Base-by-base conservation (phyloP, 2,888 invertebrate species). In the Sepioteuthis lessoniana region DNA sequence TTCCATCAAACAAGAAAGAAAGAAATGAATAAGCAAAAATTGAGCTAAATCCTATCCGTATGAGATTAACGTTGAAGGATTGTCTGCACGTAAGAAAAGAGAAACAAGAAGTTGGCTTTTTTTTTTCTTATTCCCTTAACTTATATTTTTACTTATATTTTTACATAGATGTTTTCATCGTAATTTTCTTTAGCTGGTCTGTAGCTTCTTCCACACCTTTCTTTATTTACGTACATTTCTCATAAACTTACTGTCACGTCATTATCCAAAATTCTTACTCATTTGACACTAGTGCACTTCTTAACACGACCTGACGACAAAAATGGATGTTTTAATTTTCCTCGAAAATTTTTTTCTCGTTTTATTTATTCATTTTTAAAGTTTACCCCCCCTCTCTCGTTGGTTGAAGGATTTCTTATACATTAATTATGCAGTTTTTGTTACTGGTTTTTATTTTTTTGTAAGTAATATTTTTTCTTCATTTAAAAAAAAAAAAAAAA, bases 251-350 rank as follows among this genome's bases (percentile, higher is more conserved):
- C 16, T n/a, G n/a, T 76, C 76, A 76, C 76, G 76, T n/a, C 76
- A 76, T 76, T 19, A 76, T n/a, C n/a, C n/a, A 76, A n/a, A 76
- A 76, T 76, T 76, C 35, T 76, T 76, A 13, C 16, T 16, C 4
- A n/a, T n/a, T 76, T 76, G 76, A 76, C 76, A n/a, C n/a, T n/a
- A 76, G n/a, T 76, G 76, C 76, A 76, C 76, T 76, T 76, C n/a
- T 76, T 76, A 76, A 76, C 76, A 76, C 76, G 16, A 35, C n/a
- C n/a, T 76, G n/a, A 76, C n/a, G 76, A 76, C 76, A 13, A 76
- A 76, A 76, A 76, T 76, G 76, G 76, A 76, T n/a, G 76, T n/a
- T 76, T 76, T 76, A n/a, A 76, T 76, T 76, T 76, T 10, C 10
- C 55, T 76, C 4, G n/a, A 42, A 16, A 76, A 16, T 35, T 35